Conservation (phyloP, 2,888 invertebrate species). For the Drosophila nigricruria region DNA sequence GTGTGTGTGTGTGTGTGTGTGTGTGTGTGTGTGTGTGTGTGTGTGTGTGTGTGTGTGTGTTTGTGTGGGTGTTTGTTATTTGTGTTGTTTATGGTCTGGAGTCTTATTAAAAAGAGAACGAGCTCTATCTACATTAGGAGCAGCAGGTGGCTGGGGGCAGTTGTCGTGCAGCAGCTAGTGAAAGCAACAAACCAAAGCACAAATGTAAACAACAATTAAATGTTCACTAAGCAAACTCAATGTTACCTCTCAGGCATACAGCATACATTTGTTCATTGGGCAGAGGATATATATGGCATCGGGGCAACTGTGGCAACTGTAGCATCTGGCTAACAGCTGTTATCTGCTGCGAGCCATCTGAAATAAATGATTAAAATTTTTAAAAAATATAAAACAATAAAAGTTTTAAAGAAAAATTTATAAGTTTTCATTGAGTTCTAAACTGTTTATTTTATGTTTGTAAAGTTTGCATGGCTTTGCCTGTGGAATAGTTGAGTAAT, state of each 20-base stretch:
- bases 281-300: background rate
- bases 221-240: constrained; percentile 73
- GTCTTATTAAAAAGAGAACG: constrained; percentile 64
- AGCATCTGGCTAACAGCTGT: constrained; percentile 22
- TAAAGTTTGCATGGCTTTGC: background rate
- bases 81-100: constrained; percentile 47
- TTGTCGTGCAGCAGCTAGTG: background rate
- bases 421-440: background rate
- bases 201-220: constrained; percentile 81
- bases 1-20: constrained; percentile 14
- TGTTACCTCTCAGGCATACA: constrained; percentile 13
- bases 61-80: constrained; percentile 23
- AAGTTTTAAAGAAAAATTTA: background rate
- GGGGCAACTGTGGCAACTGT: constrained; percentile 1
- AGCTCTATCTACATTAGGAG: constrained; percentile 16
- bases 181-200: constrained; percentile 59
- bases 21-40: constrained; percentile 11
- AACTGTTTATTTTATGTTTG: background rate
- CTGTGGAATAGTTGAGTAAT: background rate
- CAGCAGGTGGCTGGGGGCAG: background rate
- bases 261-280: background rate
- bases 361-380: constrained; percentile 21
- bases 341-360: background rate
- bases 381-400: background rate
- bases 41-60: constrained; percentile 6